Evolutionary conservation across 1,140 invertebrate genomes (phyloP).

Genomic region (Chrysopa pallens): DNA sequence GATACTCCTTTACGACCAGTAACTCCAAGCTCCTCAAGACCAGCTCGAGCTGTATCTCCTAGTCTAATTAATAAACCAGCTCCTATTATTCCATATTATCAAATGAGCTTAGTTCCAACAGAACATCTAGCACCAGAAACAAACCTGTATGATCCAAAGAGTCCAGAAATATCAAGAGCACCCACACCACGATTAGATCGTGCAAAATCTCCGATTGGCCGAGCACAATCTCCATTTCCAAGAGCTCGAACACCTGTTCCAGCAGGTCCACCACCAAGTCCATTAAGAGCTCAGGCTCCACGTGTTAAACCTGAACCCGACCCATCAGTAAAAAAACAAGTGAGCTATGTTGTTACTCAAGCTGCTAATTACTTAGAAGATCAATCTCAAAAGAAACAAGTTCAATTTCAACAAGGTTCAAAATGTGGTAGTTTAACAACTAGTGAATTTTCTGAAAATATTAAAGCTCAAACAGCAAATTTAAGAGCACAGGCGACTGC

Average conservation of each 20-base stretch:
- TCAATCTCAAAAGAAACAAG: too few relatives aligned
- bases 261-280: conserved; percentile 36
- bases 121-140: conserved; percentile 32
- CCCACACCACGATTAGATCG: conserved; percentile 26
- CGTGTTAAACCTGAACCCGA: conserved; percentile 9
- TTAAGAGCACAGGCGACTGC: background rate
- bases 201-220: conserved; percentile 19
- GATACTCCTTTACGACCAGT: conserved; percentile 26
- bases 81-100: conserved; percentile 42
- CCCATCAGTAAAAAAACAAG: conserved; percentile 10
- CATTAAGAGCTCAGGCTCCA: conserved; percentile 19
- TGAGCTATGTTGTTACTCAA: conserved; percentile 9
- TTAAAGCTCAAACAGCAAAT: too few relatives aligned
- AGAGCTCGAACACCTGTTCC: conserved; percentile 28
- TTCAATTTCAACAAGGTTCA: too few relatives aligned
- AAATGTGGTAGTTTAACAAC: too few relatives aligned
- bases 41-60: conserved; percentile 31
- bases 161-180: conserved; percentile 31
- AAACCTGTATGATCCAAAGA: conserved; percentile 32
- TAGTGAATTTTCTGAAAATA: too few relatives aligned
- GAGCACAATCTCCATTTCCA: background rate
- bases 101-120: conserved; percentile 40
- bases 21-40: conserved; percentile 19
- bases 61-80: conserved; percentile 44
- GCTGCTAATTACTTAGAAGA: too few relatives aligned